A percentile compares a stretch with the other conserved stretches of the same genome.
Conservation (phyloP, 2,888 invertebrate genomes). For the Eueremaeus valkanovi region DNA sequence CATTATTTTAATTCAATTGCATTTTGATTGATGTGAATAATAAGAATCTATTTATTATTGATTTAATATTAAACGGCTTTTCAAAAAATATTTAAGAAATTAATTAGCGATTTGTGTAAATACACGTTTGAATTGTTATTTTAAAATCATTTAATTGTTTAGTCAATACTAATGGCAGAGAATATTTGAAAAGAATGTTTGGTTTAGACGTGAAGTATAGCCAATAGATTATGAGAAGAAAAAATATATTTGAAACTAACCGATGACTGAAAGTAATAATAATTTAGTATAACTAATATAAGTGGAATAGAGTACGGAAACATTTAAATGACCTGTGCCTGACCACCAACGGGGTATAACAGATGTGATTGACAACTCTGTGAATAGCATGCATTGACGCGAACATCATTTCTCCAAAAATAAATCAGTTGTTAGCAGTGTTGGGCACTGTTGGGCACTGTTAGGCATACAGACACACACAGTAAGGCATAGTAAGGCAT, state of each 20-base stretch:
- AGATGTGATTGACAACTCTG: conserved; percentile 41
- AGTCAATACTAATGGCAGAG: neutral
- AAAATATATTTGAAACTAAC: conserved; percentile 1
- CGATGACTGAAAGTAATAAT: neutral
- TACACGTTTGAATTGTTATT: neutral
- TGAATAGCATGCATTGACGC: conserved; percentile 36
- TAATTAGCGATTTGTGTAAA: no score
- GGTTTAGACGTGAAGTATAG: no score
- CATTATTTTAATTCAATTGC: no score
- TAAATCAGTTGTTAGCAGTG: conserved; percentile 18
- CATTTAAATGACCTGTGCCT: conserved; percentile 30
- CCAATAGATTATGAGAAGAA: neutral
- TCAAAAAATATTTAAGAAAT: no score
- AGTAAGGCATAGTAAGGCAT: no score
- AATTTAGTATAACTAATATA: conserved; percentile 11
- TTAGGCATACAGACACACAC: no score
- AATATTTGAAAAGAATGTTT: neutral
- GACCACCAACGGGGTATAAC: conserved; percentile 36
- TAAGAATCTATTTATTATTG: no score
- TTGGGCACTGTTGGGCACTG: neutral
- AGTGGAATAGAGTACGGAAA: conserved; percentile 2
- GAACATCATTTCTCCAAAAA: conserved; percentile 23
- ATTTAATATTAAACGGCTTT: no score
- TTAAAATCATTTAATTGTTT: neutral
- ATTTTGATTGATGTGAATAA: no score